phyloP scores from a whole-genome alignment of 2,888 invertebrate species.

The Gastrophysa polygoni region DNA sequence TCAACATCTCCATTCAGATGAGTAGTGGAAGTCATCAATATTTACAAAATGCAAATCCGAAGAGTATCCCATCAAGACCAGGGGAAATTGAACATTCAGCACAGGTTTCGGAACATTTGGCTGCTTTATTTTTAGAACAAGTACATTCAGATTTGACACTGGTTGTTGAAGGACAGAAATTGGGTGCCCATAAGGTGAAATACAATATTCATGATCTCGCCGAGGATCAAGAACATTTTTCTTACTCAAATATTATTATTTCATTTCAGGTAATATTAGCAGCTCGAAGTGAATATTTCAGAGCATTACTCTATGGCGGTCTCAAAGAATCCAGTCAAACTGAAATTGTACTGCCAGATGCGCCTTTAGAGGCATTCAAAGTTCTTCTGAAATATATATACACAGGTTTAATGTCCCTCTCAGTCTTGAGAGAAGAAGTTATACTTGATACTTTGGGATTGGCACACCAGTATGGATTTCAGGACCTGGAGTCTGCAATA shows the following conservation, averaged over 20 bases:
- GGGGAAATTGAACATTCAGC: slow-evolving; percentile 72
- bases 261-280: slow-evolving; percentile 80
- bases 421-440: slow-evolving; percentile 70
- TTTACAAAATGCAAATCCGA: slow-evolving; percentile 46
- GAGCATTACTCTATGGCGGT: slow-evolving; percentile 82
- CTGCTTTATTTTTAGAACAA: slow-evolving; percentile 81
- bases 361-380: slow-evolving; percentile 84
- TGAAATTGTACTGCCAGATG: slow-evolving; percentile 85
- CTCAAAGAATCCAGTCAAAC: slow-evolving; percentile 74
- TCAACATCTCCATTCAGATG: too few species aligned
- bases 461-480: slow-evolving; percentile 96
- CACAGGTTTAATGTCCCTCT: slow-evolving; percentile 77
- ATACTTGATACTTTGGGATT: slow-evolving; percentile 79
- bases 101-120: slow-evolving; percentile 85
- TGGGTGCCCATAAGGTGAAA: slow-evolving; percentile 71
- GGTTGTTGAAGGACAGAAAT: slow-evolving; percentile 77
- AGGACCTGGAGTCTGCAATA: slow-evolving; percentile 87
- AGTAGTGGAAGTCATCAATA: slow-evolving; percentile 55
- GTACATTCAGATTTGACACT: slow-evolving; percentile 92
- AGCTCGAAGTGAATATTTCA: slow-evolving; percentile 94
- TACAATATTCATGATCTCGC: too few species aligned
- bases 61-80: slow-evolving; percentile 44
- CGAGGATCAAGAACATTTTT: too few species aligned
- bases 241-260: slow-evolving; percentile 1
- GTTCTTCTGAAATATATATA: slow-evolving; percentile 94